Percentiles rank a stretch among this genome's conserved stretches.
Conservation (phyloP, 2,888 invertebrate genomes). For the Phalera bucephala region DNA sequence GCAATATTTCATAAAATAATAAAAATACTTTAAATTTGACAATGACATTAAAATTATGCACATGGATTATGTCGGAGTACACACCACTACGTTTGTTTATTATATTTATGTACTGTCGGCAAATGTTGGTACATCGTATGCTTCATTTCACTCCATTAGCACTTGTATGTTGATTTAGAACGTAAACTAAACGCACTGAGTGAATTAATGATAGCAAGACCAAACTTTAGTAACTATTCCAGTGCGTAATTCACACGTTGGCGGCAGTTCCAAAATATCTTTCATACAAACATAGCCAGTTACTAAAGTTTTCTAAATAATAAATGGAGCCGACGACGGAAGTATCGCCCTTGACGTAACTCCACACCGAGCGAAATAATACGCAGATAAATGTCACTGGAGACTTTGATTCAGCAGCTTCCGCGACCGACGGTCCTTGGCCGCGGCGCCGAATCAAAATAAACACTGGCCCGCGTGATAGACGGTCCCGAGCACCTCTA, state of each 20-base stretch:
- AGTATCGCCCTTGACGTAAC: conserved; percentile 59
- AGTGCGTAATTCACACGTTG: conserved; percentile 59
- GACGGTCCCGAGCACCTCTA: conserved; percentile 18
- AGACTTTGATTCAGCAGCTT: conserved; percentile 50
- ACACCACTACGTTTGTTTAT: conserved; percentile 8
- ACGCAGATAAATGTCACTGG: conserved; percentile 52
- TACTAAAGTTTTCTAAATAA: conserved; percentile 67
- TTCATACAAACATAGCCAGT: conserved; percentile 49
- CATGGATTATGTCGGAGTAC: too few species aligned
- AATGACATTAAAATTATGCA: too few species aligned
- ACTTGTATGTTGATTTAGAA: conserved; percentile 59
- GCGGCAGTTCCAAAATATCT: conserved; percentile 66
- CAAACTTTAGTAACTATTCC: conserved; percentile 48
- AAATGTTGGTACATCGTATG: conserved; percentile 31
- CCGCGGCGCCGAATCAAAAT: conserved; percentile 49
- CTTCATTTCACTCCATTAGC: conserved; percentile 65
- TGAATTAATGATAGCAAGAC: conserved; percentile 61
- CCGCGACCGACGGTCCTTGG: conserved; percentile 46
- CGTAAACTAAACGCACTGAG: conserved; percentile 56
- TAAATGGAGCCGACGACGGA: conserved; percentile 61
- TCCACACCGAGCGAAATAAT: conserved; percentile 42
- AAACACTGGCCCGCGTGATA: conserved; percentile 44
- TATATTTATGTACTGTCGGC: conserved; percentile 22
- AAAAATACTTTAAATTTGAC: too few species aligned
- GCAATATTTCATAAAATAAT: too few species aligned